Evolutionary conservation across 2,797 vertebrate genomes (phyloP).

Genomic region (Cheirogaleus major): DNA sequence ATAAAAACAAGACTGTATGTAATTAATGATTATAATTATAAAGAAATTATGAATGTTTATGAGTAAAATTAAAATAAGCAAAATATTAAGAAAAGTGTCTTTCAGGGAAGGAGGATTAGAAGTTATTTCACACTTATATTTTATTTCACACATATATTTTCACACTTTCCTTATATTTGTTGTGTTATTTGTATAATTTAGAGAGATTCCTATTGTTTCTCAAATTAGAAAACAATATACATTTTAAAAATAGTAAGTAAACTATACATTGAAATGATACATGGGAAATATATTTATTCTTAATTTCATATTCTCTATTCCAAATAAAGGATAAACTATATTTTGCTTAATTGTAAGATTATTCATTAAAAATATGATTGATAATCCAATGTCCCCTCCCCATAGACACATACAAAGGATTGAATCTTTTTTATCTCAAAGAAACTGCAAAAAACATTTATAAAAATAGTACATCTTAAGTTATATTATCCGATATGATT

Average conservation of each 20-base stretch:
- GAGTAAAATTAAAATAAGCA: neutral
- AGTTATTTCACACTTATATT: neutral
- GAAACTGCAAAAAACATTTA: neutral
- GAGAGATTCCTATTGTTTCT: neutral
- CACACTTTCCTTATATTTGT: neutral
- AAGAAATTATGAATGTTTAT: neutral
- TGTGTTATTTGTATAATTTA: neutral
- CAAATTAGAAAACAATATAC: neutral
- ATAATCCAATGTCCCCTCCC: neutral
- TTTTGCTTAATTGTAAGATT: neutral
- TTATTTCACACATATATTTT: neutral
- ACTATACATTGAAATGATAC: neutral
- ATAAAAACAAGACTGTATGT: neutral
- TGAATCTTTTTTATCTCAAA: neutral
- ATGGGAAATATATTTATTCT: neutral
- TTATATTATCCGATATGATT: neutral
- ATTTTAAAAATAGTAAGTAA: neutral
- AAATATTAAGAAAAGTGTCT: neutral
- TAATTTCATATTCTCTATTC: neutral
- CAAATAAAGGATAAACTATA: neutral
- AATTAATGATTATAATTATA: neutral
- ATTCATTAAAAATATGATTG: neutral
- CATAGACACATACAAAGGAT: neutral
- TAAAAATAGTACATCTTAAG: neutral
- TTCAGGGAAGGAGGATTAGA: neutral